phyloP scores from a whole-genome alignment of 2,888 invertebrate genomes.

The Pseudolycoriella hygida region DNA sequence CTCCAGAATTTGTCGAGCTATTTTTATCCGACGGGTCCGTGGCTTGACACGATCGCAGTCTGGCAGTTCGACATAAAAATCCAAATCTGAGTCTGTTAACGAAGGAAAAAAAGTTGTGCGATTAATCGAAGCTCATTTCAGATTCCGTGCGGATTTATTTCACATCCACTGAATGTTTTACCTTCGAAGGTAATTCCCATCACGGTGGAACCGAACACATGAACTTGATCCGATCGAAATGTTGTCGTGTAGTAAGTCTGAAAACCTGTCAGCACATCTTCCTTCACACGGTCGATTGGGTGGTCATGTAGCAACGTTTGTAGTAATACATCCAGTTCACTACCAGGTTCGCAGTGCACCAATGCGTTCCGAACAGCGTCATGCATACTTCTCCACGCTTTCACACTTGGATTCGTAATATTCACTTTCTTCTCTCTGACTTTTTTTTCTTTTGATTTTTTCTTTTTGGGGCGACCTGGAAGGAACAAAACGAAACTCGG shows the following conservation, averaged over 20 bases:
- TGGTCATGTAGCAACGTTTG: background rate
- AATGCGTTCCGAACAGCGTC: background rate
- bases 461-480: no score
- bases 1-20: background rate
- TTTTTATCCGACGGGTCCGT: no score
- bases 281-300: background rate
- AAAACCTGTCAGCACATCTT: background rate
- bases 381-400: background rate
- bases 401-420: background rate
- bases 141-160: background rate
- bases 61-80: slow-evolving; percentile 3
- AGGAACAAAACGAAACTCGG: no score
- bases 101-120: no score
- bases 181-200: slow-evolving; percentile 4
- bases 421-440: no score
- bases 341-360: background rate
- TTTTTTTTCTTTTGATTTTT: no score
- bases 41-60: no score
- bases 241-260: background rate
- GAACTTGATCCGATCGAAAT: background rate
- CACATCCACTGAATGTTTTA: background rate
- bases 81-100: slow-evolving; percentile 4
- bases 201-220: slow-evolving; percentile 3
- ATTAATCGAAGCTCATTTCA: no score
- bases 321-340: slow-evolving; percentile 1